phyloP scores from a whole-genome alignment of 2,797 vertebrate species.

The Emys orbicularis region DNA sequence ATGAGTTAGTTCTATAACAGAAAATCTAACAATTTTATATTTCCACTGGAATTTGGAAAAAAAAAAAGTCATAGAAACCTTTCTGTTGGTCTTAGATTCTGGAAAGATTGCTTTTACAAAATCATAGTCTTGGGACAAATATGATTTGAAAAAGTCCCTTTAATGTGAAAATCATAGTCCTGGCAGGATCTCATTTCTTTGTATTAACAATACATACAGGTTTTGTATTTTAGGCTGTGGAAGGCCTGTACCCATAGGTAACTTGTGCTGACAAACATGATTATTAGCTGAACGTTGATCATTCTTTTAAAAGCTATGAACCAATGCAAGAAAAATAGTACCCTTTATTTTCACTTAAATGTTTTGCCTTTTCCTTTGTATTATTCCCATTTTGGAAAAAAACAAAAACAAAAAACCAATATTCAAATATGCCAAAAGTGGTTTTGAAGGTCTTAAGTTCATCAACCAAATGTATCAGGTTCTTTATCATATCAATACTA shows the following conservation, averaged over 20 bases:
- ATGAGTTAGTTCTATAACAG: conserved; percentile 33
- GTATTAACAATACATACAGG: conserved; percentile 39
- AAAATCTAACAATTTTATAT: conserved; percentile 28
- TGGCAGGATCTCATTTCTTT: conserved; percentile 27
- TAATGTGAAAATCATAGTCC: conserved; percentile 23
- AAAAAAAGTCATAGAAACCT: conserved; percentile 23
- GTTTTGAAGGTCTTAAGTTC: background rate
- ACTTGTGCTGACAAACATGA: conserved; percentile 47
- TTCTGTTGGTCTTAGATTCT: conserved; percentile 52
- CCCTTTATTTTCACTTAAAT: background rate
- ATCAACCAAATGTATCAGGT: background rate
- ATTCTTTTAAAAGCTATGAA: background rate
- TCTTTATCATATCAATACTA: background rate
- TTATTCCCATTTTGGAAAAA: background rate
- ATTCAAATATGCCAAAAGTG: background rate
- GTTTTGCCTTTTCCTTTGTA: background rate
- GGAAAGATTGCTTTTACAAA: conserved; percentile 58
- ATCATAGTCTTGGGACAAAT: background rate
- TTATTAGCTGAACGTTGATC: conserved; percentile 3
- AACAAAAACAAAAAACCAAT: background rate
- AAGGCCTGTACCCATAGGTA: conserved; percentile 39
- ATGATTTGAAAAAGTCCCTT: background rate
- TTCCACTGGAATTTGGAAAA: conserved; percentile 42
- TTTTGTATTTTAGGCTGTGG: conserved; percentile 49
- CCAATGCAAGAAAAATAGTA: background rate